A percentile compares a stretch with the other conserved stretches of the same genome.
Conservation (phyloP, 2,113 vertebrate genomes). For the Datnioides undecimradiatus region DNA sequence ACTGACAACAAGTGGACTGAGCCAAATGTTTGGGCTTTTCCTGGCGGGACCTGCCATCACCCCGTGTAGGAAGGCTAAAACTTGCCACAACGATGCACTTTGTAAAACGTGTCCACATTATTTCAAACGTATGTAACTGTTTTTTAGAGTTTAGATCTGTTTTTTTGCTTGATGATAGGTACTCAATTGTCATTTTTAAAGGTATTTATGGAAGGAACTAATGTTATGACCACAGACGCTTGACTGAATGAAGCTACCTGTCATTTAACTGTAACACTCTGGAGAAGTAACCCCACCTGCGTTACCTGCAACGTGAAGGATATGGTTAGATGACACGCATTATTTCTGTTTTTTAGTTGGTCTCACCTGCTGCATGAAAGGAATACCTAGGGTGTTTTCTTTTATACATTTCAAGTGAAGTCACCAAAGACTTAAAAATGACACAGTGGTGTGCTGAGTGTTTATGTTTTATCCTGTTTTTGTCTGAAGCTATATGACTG, state of each 20-base stretch:
- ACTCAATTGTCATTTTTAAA: constrained; percentile 48
- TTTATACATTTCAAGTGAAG: constrained; percentile 58
- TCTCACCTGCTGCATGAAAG: constrained; percentile 29
- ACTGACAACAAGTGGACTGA: constrained; percentile 31
- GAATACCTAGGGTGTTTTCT: not conserved
- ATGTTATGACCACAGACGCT: constrained; percentile 15
- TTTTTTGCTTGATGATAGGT: constrained; percentile 47
- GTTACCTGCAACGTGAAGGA: constrained; percentile 55
- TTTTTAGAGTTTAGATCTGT: constrained; percentile 26
- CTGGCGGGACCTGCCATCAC: constrained; percentile 1
- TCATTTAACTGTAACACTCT: constrained; percentile 33
- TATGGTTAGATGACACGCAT: constrained; percentile 2
- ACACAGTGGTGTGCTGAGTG: not conserved
- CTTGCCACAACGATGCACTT: constrained; percentile 70
- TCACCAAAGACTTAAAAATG: constrained; percentile 47
- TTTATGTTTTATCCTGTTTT: constrained; percentile 17
- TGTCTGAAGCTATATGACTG: constrained; percentile 16
- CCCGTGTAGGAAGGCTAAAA: constrained; percentile 18
- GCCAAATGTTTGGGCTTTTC: constrained; percentile 38
- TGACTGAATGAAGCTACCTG: constrained; percentile 36
- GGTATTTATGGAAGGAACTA: constrained; percentile 55
- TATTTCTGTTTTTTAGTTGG: constrained; percentile 33
- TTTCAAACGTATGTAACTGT: constrained; percentile 50
- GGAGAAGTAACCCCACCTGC: constrained; percentile 9
- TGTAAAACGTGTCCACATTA: constrained; percentile 36